These are phyloP conservation scores for Seriola quinqueradiata DNA, from an alignment of 2,113 vertebrate genomes.

Conservation along the genomic window DNA sequence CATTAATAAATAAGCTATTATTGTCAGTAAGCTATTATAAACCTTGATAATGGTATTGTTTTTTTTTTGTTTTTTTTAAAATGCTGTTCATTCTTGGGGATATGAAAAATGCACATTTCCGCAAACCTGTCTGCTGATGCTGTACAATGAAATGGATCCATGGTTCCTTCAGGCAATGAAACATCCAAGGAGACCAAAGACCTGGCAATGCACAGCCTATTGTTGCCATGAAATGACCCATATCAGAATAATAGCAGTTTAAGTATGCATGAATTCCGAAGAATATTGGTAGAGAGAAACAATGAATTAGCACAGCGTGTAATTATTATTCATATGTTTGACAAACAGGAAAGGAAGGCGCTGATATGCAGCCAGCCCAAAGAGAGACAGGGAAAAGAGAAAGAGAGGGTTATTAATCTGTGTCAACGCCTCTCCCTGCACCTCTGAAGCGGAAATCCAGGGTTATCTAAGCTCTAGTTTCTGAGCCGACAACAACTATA, in stretches of 20 bases:
- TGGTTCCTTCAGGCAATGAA: slow-evolving; percentile 40
- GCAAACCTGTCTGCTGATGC: slow-evolving; percentile 39
- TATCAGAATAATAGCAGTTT: slow-evolving; percentile 76
- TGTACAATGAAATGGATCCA: slow-evolving; percentile 28
- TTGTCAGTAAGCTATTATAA: neutral
- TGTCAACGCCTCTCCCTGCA: slow-evolving; percentile 60
- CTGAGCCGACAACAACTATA: slow-evolving; percentile 48
- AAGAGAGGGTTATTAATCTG: slow-evolving; percentile 65
- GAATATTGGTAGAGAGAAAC: slow-evolving; percentile 68
- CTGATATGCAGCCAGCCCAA: slow-evolving; percentile 62
- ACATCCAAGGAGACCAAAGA: slow-evolving; percentile 50
- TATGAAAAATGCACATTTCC: slow-evolving; percentile 46
- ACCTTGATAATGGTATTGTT: neutral
- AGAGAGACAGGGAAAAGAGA: slow-evolving; percentile 11
- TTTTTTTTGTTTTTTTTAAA: neutral
- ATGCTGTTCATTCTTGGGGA: neutral
- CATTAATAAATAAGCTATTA: neutral
- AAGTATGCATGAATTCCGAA: slow-evolving; percentile 75
- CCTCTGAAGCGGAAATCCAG: slow-evolving; percentile 40
- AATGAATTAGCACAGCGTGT: slow-evolving; percentile 73
- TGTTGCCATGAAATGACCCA: slow-evolving; percentile 77
- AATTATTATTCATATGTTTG: slow-evolving; percentile 81
- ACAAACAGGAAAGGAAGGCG: slow-evolving; percentile 64
- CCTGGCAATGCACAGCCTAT: slow-evolving; percentile 61
- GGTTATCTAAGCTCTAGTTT: slow-evolving; percentile 64